phyloP scores from a whole-genome alignment of 2,888 invertebrate genomes.

The Leucophenga montana region DNA sequence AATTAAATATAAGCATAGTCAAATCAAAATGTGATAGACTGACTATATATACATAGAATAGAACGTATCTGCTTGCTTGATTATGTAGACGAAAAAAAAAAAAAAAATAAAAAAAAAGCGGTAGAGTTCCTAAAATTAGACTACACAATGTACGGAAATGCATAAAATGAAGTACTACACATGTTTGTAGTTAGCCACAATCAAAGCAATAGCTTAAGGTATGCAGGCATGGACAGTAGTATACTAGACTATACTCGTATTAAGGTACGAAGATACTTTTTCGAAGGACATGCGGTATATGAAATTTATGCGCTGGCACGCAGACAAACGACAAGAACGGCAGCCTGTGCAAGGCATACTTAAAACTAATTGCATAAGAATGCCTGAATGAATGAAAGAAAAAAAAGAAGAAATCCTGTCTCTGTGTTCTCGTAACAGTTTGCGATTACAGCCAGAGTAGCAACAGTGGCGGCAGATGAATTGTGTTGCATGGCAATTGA shows the following conservation, averaged over 20 bases:
- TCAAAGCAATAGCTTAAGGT: too few relatives aligned
- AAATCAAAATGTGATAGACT: constrained; percentile 17
- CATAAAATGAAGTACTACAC: too few relatives aligned
- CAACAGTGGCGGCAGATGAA: background rate
- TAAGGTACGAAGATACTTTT: too few relatives aligned
- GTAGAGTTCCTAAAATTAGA: too few relatives aligned
- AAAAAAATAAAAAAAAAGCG: too few relatives aligned
- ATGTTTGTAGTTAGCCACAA: too few relatives aligned
- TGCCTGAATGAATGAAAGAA: background rate
- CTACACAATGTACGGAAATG: too few relatives aligned
- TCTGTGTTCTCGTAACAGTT: constrained; percentile 9
- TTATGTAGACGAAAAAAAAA: too few relatives aligned
- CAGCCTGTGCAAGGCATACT: constrained; percentile 12
- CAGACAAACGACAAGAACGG: background rate
- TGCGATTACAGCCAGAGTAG: background rate
- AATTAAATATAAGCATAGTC: constrained; percentile 17
- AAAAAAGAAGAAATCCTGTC: background rate
- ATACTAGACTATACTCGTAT: too few relatives aligned
- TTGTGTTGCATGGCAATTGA: constrained; percentile 19
- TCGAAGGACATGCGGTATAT: background rate
- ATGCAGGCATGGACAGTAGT: too few relatives aligned
- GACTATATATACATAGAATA: too few relatives aligned
- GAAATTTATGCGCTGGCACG: constrained; percentile 18
- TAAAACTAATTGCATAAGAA: constrained; percentile 27
- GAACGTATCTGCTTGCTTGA: too few relatives aligned